Percentiles rank a stretch among this genome's conserved stretches.
Evolutionary conservation across 2,797 vertebrate genomes (phyloP).

Genomic region (Novumbra hubbsi): DNA sequence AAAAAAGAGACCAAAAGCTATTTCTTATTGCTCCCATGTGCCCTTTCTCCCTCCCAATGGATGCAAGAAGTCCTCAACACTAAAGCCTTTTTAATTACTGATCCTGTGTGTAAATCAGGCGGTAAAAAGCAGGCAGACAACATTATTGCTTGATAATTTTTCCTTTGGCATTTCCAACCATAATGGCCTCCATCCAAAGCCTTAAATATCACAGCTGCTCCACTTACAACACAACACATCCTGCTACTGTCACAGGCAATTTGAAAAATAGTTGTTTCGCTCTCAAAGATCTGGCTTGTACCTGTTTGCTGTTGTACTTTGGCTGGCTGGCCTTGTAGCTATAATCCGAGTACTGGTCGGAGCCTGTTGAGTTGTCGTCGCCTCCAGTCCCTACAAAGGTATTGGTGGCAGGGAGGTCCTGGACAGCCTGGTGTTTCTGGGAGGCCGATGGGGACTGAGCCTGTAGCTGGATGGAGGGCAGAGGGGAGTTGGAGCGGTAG

Average conservation of each 20-base stretch:
- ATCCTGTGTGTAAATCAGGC: constrained; percentile 3
- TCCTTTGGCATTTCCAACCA: constrained; percentile 6
- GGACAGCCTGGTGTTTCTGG: constrained; percentile 98
- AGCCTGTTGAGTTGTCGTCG: constrained; percentile 97
- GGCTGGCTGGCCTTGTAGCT: constrained; percentile 97
- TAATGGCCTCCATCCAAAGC: background rate
- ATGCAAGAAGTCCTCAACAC: constrained; percentile 7
- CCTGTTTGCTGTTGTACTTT: constrained; percentile 99
- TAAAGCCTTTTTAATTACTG: constrained; percentile 6
- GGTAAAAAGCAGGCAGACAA: constrained; percentile 6
- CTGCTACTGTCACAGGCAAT: background rate
- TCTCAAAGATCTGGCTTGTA: constrained; percentile 66
- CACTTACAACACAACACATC: constrained; percentile 4
- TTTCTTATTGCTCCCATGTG: constrained; percentile 6
- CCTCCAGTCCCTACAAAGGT: constrained; percentile 96
- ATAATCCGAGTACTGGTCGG: constrained; percentile 99
- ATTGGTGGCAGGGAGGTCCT: constrained; percentile 97
- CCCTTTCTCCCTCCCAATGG: constrained; percentile 1
- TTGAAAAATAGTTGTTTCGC: constrained; percentile 19
- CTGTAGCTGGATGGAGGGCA: constrained; percentile 97
- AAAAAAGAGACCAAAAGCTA: constrained; percentile 11
- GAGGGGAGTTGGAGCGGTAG: constrained; percentile 97
- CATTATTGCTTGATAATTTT: background rate
- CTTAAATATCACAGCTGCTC: constrained; percentile 1
- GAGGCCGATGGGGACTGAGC: constrained; percentile 97